Conservation (phyloP, 2,113 vertebrate species). For the Rhinopomastus cyanomelas region DNA sequence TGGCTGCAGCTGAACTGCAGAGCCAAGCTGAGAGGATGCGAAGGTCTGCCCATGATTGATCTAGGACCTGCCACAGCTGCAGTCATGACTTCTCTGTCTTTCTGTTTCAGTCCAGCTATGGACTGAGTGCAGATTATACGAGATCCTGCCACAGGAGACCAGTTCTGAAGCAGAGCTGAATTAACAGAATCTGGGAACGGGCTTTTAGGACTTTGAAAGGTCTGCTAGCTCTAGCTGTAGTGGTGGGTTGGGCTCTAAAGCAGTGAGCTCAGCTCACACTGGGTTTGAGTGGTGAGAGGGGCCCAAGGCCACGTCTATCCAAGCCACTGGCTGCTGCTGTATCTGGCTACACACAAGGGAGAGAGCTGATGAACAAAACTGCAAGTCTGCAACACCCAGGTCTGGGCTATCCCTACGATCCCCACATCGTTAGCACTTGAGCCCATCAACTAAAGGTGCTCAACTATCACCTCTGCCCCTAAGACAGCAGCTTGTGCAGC, state of each 20-base stretch:
- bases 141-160: not conserved
- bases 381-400: not conserved
- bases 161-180: not conserved
- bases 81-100: not conserved
- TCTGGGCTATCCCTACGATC: not conserved
- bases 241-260: not conserved
- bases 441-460: not conserved
- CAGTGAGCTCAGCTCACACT: fast-evolving
- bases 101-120: not conserved
- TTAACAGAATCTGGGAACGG: not conserved
- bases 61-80: not conserved
- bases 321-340: not conserved
- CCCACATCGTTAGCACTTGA: not conserved
- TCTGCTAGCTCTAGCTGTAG: not conserved
- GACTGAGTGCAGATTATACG: not conserved
- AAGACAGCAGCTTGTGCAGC: not conserved
- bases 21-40: not conserved
- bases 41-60: not conserved
- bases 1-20: not conserved
- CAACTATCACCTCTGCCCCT: not conserved
- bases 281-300: not conserved
- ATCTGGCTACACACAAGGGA: not conserved
- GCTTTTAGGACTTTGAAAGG: not conserved
- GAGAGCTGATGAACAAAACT: not conserved
- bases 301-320: not conserved